Percentiles rank a stretch among this genome's conserved stretches.
phyloP scores from a whole-genome alignment of 2,113 vertebrate genomes.

The Chloebia gouldiae region DNA sequence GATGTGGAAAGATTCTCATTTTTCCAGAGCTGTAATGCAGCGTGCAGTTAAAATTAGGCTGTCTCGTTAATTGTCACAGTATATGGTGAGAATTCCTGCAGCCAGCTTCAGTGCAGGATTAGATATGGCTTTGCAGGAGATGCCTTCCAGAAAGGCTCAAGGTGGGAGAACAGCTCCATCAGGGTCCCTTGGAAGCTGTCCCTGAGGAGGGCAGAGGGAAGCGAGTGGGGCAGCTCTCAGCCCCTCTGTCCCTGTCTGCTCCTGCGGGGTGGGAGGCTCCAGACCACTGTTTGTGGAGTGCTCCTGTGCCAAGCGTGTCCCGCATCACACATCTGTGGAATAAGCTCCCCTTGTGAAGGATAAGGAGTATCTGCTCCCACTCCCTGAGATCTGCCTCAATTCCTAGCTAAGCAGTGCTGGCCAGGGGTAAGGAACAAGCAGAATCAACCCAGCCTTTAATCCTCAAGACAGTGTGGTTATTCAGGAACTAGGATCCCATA shows the following conservation, averaged over 20 bases:
- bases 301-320: accelerated
- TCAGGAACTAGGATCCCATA: background rate
- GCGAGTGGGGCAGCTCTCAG: accelerated
- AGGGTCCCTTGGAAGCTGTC: background rate
- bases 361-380: background rate
- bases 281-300: background rate
- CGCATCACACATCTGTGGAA: accelerated
- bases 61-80: conserved; percentile 16
- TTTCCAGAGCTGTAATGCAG: conserved; percentile 31
- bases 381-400: background rate
- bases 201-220: background rate
- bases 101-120: conserved; percentile 25
- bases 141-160: background rate
- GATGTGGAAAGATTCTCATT: conserved; percentile 22
- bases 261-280: accelerated
- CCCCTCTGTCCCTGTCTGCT: background rate
- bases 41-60: conserved; percentile 36
- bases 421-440: background rate
- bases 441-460: background rate
- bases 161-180: background rate
- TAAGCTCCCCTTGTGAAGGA: background rate
- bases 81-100: conserved; percentile 5
- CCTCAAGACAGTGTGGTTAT: background rate
- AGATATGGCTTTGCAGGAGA: conserved; percentile 9
- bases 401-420: background rate